phyloP scores from a whole-genome alignment of 1,140 invertebrate species.

The Drosophila truncata region DNA sequence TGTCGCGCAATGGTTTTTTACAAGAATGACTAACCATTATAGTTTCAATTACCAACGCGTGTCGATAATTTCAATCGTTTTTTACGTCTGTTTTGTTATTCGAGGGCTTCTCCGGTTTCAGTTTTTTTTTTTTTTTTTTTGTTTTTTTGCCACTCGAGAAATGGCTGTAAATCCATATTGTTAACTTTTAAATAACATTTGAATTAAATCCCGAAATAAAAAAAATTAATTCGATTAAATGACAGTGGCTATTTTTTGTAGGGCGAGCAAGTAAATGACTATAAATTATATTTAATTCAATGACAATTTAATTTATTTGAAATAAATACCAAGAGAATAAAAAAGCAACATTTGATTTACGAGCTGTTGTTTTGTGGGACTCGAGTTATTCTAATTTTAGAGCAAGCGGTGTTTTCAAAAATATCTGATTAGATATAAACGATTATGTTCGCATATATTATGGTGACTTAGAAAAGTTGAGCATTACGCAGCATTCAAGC shows the following conservation, averaged over 20 bases:
- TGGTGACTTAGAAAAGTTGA: not conserved
- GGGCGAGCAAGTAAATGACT: constrained; percentile 14
- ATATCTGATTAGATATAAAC: constrained; percentile 8
- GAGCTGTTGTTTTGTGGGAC: not conserved
- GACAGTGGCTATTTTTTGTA: constrained; percentile 23
- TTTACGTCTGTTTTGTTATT: constrained; percentile 30
- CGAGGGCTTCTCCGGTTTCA: constrained; percentile 18
- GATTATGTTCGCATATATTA: not conserved
- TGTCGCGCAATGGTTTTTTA: constrained; percentile 7
- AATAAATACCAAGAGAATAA: not conserved
- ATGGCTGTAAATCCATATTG: constrained; percentile 37
- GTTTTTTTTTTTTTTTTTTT: constrained; percentile 8
- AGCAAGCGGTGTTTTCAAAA: not conserved
- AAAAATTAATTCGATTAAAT: constrained; percentile 46
- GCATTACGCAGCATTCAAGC: not conserved
- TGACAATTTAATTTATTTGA: constrained; percentile 32
- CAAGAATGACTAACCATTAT: constrained; percentile 49
- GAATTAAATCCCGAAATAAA: constrained; percentile 24
- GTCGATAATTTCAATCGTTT: constrained; percentile 62
- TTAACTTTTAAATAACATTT: constrained; percentile 51
- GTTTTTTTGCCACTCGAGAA: constrained; percentile 16
- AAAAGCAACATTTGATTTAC: not conserved
- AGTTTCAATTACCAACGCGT: constrained; percentile 73
- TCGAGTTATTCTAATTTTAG: not conserved
- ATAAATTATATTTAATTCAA: constrained; percentile 57